Percentiles rank a stretch among this genome's conserved stretches.
Conservation (phyloP, 2,888 invertebrate species). For the Ypsolopha scabrella region DNA sequence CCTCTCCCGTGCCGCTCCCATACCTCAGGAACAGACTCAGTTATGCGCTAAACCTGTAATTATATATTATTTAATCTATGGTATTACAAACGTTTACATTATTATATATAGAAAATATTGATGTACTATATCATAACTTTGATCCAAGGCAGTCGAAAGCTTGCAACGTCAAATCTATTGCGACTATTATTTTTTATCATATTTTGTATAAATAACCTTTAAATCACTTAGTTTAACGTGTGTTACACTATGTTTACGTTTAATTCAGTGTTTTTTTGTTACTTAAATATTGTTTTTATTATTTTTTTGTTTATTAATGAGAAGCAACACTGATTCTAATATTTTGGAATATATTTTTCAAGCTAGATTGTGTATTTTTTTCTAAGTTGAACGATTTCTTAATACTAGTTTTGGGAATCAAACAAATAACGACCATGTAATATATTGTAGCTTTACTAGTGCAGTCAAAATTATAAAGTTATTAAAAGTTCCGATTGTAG, state of each 20-base stretch:
- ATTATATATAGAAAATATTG: constrained; percentile 56
- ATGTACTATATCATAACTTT: constrained; percentile 34
- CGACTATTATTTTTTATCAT: constrained; percentile 18
- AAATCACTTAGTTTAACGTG: constrained; percentile 27
- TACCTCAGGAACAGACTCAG: too few relatives aligned
- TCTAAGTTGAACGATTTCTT: constrained; percentile 43
- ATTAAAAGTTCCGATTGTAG: too few relatives aligned
- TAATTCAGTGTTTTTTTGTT: constrained; percentile 39
- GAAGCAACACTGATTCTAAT: constrained; percentile 64
- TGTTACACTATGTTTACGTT: constrained; percentile 64
- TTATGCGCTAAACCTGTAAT: too few relatives aligned
- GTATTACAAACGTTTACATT: constrained; percentile 3
- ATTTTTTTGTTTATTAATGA: constrained; percentile 34
- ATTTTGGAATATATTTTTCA: constrained; percentile 50
- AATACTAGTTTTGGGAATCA: constrained; percentile 23
- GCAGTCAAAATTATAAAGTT: too few relatives aligned
- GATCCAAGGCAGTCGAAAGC: constrained; percentile 54
- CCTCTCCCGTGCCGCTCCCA: too few relatives aligned
- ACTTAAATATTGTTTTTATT: constrained; percentile 19
- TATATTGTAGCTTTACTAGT: too few relatives aligned
- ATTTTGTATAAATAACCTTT: not conserved
- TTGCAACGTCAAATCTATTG: constrained; percentile 44
- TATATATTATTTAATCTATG: too few relatives aligned
- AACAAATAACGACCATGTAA: not conserved
- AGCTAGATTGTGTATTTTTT: constrained; percentile 53